Conservation (phyloP, 2,113 vertebrate species). For the Ramphastos sulfuratus region DNA sequence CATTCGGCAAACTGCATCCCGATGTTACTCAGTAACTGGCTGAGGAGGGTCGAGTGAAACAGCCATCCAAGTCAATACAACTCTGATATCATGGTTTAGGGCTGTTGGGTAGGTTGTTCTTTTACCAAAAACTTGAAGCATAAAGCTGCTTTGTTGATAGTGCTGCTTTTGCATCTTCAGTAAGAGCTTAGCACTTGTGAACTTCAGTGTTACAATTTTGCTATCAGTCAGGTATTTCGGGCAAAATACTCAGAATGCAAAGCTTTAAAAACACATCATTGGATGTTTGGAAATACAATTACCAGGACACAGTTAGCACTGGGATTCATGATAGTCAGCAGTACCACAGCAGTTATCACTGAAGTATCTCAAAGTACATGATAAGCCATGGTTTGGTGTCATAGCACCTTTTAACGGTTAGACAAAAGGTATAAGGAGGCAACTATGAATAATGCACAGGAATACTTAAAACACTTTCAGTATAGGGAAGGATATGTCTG, state of each 20-base stretch:
- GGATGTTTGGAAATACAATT: neutral
- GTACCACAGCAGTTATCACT: neutral
- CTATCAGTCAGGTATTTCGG: neutral
- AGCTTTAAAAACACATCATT: neutral
- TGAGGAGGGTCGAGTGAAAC: neutral
- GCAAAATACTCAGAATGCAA: neutral
- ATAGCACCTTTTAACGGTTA: neutral
- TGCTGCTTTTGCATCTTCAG: neutral
- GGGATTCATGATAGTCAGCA: neutral
- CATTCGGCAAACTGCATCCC: neutral
- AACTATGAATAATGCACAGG: neutral
- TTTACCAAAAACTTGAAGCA: neutral
- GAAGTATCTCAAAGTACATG: neutral
- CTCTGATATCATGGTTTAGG: neutral
- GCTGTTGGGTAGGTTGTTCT: neutral
- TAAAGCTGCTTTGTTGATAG: neutral
- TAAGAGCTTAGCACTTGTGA: neutral
- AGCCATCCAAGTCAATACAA: neutral
- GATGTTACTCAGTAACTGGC: no score
- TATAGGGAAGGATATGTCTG: neutral
- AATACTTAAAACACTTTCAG: neutral
- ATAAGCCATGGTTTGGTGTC: neutral
- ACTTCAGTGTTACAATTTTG: neutral
- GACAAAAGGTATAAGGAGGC: neutral
- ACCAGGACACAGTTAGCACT: neutral